Evolutionary conservation across 2,888 invertebrate species (phyloP).

Genomic region (Ophraella communa): DNA sequence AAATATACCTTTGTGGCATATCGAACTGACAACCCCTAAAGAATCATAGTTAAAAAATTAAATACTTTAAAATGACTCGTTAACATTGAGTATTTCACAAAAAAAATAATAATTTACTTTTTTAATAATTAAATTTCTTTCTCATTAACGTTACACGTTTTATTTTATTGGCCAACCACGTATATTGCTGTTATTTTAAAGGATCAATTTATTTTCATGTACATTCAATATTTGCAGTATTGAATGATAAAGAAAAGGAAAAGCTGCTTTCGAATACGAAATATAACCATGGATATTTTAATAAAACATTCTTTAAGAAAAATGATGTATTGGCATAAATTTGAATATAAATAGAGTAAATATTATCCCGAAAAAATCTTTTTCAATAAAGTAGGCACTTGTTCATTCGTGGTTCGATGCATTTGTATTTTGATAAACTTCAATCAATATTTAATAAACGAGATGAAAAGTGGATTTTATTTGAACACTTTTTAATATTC

Average conservation of each 20-base stretch:
- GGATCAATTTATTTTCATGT: neutral
- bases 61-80: neutral
- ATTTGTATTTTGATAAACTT: neutral
- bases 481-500: neutral
- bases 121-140: too few relatives aligned
- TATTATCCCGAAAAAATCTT: neutral
- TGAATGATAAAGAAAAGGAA: neutral
- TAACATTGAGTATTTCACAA: neutral
- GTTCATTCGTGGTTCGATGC: neutral
- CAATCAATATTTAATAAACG: neutral
- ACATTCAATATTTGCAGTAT: neutral
- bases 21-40: neutral
- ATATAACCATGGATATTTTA: neutral
- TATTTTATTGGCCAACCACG: neutral
- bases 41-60: neutral
- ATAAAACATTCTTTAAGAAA: neutral
- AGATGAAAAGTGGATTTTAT: neutral
- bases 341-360: neutral
- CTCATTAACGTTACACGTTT: too few relatives aligned
- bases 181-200: neutral
- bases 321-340: neutral
- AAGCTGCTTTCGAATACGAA: neutral
- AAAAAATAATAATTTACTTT: too few relatives aligned
- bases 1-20: conserved; percentile 29
- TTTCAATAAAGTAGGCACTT: neutral